Percentiles rank a stretch among this genome's conserved stretches.
phyloP scores from a whole-genome alignment of 2,888 invertebrate species.

The Calephelis perditalis region DNA sequence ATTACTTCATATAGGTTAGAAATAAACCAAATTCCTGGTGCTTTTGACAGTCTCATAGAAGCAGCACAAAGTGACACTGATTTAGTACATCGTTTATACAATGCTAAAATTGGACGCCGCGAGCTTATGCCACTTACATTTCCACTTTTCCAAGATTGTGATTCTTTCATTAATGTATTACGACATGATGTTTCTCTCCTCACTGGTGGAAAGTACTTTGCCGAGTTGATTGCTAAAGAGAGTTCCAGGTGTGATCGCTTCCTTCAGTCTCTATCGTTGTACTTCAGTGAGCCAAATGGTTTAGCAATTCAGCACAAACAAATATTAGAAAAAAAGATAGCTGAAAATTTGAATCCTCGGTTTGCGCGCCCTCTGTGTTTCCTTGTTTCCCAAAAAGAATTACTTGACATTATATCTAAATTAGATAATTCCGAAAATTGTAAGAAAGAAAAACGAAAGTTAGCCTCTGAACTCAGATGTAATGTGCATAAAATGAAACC shows the following conservation, averaged over 20 bases:
- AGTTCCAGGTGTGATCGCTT: conserved; percentile 38
- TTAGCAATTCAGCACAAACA: conserved; percentile 35
- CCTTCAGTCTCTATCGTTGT: conserved; percentile 41
- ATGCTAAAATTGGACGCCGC: conserved; percentile 41
- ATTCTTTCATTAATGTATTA: conserved; percentile 48
- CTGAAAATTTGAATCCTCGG: conserved; percentile 18
- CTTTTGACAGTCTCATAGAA: conserved; percentile 33
- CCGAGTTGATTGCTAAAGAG: conserved; percentile 27
- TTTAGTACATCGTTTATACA: conserved; percentile 39
- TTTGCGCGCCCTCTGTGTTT: conserved; percentile 32
- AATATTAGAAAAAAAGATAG: conserved; percentile 23
- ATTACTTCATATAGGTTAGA: conserved; percentile 24
- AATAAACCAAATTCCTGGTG: conserved; percentile 32
- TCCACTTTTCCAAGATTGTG: conserved; percentile 38
- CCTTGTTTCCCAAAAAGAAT: conserved; percentile 21
- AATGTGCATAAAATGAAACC: conserved; percentile 44
- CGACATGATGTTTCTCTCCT: conserved; percentile 43
- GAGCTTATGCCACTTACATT: conserved; percentile 43
- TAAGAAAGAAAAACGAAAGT: conserved; percentile 21
- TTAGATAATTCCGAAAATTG: conserved; percentile 23
- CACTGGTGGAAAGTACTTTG: conserved; percentile 32
- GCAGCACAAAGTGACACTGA: conserved; percentile 33
- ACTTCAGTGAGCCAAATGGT: conserved; percentile 46
- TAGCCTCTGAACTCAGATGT: conserved; percentile 40
- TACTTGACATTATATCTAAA: conserved; percentile 28